These are phyloP conservation scores for Brotula barbata DNA, from an alignment of 2,797 vertebrate species.

Conservation along the genomic window DNA sequence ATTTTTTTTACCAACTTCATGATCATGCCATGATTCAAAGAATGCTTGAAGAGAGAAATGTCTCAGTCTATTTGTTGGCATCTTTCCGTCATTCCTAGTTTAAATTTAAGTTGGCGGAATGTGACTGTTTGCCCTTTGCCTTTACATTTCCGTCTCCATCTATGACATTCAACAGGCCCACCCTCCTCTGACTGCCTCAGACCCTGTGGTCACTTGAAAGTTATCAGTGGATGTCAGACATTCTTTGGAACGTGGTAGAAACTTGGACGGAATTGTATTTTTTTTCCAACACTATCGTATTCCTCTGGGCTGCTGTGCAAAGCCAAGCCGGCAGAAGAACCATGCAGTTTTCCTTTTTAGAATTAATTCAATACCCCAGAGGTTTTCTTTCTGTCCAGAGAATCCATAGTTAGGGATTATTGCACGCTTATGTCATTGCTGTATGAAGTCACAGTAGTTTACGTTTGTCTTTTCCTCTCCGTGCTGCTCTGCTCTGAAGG, in stretches of 20 bases:
- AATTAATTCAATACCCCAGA: conserved; percentile 14
- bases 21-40: too few species aligned
- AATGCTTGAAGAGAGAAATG: too few species aligned
- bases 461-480: too few species aligned
- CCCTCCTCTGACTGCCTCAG: neutral
- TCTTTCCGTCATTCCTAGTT: conserved; percentile 17
- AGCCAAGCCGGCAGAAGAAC: conserved; percentile 21
- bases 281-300: conserved; percentile 37
- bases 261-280: conserved; percentile 36
- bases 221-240: conserved; percentile 48
- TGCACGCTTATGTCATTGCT: too few species aligned
- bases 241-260: conserved; percentile 48
- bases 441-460: too few species aligned
- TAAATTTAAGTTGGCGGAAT: conserved; percentile 42
- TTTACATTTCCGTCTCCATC: conserved; percentile 34
- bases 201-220: conserved; percentile 8
- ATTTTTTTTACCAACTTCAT: too few species aligned
- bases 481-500: too few species aligned
- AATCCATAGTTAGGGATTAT: conserved; percentile 14
- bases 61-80: too few species aligned
- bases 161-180: conserved; percentile 38
- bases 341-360: conserved; percentile 36
- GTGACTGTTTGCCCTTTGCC: conserved; percentile 43
- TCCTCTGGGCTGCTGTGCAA: conserved; percentile 30
- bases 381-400: conserved; percentile 6